Base-by-base conservation (phyloP, 2,797 vertebrate genomes). In the Poecile montanus region DNA sequence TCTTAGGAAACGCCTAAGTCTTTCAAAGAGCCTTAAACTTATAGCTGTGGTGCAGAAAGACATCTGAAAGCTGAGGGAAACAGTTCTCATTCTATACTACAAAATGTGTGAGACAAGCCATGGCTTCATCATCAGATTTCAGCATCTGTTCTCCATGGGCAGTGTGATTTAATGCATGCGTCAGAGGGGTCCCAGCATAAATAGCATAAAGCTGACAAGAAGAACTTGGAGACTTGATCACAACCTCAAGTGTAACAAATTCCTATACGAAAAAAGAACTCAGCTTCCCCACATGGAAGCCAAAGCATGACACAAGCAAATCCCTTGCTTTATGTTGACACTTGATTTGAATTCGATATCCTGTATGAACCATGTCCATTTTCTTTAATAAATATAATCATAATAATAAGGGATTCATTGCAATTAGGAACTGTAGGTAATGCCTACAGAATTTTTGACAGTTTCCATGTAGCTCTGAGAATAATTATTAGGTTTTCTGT, bases 31-130 rank as follows among this genome's bases (percentile, higher is more conserved):
- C 29, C 51, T 56, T 74, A 58, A 70, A 14, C 13, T 54, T 54
- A 29, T 0, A 0, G 11, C 60, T 61, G 16, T 12, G 7, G 45
- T 56, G 13, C 22, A 67, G n/a, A 80, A 83, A 73, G 34, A 5
- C 18, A 68, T 63, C 16, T 40, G 27, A 47, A 85, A 85, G 13
- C 29, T 44, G n/a, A 5, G 44, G 17, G 20, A 47, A 91, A 58
- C 0, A 1, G 8, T 36, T 67, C 19, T 34, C 17, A 20, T 16
- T 32, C 26, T 6, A 2, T 32, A 30, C 9, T 40, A 50, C 0
- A 6, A 48, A 66, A 40, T 16, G 2, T 18, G 9, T 50, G 32
- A 30, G 34, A 25, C 0, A 13, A 78, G 11, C 7, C 14, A n/a
- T 42, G 10, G 8, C 11, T 66, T 80, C 22, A 30, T 67, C 4